These are phyloP conservation scores for Phyllotis vaccarum DNA, from an alignment of 2,797 vertebrate genomes.

Conservation along the genomic window DNA sequence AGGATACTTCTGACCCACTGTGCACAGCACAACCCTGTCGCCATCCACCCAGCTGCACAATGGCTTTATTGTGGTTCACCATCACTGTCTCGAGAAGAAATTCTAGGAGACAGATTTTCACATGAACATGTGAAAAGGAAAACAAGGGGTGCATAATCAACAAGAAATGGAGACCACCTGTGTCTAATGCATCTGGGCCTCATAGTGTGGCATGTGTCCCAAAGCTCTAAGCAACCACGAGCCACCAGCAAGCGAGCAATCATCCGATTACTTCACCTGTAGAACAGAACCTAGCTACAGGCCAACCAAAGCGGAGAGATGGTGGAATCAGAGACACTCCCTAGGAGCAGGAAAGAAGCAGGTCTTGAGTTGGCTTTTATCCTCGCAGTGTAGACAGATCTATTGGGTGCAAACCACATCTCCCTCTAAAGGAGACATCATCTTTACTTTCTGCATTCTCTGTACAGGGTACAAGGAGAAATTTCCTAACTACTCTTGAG, in stretches of 20 bases:
- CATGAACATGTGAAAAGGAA: neutral
- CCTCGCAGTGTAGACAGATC: neutral
- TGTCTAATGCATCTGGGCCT: fast-evolving
- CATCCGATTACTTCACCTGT: neutral
- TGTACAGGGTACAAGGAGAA: neutral
- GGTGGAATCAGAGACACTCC: neutral
- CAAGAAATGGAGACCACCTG: neutral
- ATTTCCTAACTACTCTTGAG: neutral
- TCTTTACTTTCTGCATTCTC: neutral
- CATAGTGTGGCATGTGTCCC: too few species aligned
- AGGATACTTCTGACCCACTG: neutral
- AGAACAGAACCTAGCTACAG: neutral
- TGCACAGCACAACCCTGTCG: neutral
- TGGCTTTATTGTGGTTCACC: neutral
- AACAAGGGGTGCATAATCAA: neutral
- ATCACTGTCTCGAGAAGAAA: neutral
- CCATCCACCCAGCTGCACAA: neutral
- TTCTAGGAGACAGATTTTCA: neutral
- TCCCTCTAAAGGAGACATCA: fast-evolving
- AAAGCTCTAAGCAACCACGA: neutral
- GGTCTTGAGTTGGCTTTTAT: neutral
- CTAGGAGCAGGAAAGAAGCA: too few species aligned
- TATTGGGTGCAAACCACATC: neutral
- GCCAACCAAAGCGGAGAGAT: neutral
- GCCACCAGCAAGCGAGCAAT: neutral